phyloP scores from a whole-genome alignment of 2,888 invertebrate species.

The Stratiomys singularior region DNA sequence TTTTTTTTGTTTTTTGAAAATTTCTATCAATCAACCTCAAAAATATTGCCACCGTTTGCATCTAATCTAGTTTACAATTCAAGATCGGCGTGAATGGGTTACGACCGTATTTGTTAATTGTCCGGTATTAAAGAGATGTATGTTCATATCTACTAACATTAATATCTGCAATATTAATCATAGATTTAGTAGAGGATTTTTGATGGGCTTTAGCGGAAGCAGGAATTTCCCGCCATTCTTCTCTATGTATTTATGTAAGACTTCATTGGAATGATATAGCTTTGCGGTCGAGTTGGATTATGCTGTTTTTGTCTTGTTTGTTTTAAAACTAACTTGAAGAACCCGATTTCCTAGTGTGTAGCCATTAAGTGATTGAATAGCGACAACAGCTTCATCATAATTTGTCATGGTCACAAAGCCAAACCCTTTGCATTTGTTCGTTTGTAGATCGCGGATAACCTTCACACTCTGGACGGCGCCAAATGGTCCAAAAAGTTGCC shows the following conservation, averaged over 20 bases:
- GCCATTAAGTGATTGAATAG: slow-evolving; percentile 96
- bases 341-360: slow-evolving; percentile 95
- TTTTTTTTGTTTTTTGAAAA: background rate
- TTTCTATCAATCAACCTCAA: slow-evolving; percentile 57
- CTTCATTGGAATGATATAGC: no score
- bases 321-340: slow-evolving; percentile 97
- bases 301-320: slow-evolving; percentile 81
- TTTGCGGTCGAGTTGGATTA: slow-evolving; percentile 54
- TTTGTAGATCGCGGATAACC: slow-evolving; percentile 93
- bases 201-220: no score
- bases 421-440: slow-evolving; percentile 98
- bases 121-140: no score
- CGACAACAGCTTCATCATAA: slow-evolving; percentile 96
- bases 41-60: slow-evolving; percentile 59
- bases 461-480: slow-evolving; percentile 98
- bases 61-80: slow-evolving; percentile 40
- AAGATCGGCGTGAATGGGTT: no score
- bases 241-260: no score
- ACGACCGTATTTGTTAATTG: no score
- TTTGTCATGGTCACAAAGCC: slow-evolving; percentile 99
- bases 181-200: no score
- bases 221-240: no score
- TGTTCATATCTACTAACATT: background rate
- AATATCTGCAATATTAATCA: slow-evolving; percentile 28
- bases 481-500: slow-evolving; percentile 97